Percentiles rank a stretch among this genome's conserved stretches.
Conservation (phyloP, 1,140 invertebrate species). For the Drosophila insularis region DNA sequence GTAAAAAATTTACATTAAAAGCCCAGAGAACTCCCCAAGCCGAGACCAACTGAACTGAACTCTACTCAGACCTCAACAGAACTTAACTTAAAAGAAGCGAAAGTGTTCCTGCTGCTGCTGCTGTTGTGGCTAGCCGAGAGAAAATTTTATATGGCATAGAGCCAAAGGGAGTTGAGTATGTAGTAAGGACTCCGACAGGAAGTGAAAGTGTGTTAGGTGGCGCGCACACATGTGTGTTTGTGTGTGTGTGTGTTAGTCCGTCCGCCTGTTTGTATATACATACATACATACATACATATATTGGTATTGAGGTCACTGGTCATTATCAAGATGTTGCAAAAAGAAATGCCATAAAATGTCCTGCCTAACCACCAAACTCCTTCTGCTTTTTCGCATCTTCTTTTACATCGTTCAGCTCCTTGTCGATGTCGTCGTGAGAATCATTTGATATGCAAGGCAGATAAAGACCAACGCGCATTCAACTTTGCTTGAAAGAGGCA, state of each 20-base stretch:
- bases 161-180: conserved; percentile 11
- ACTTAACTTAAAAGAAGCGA: conserved; percentile 39
- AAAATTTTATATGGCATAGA: conserved; percentile 29
- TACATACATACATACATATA: background rate
- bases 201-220: conserved; percentile 69
- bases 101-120: conserved; percentile 49
- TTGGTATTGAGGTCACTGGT: conserved; percentile 73
- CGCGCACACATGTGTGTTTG: background rate
- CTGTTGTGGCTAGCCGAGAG: conserved; percentile 35
- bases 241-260: background rate
- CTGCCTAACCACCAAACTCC: conserved; percentile 15
- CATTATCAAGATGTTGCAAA: conserved; percentile 77
- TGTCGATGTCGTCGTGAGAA: conserved; percentile 28
- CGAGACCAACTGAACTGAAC: conserved; percentile 2
- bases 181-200: conserved; percentile 35
- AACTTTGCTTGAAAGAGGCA: conserved; percentile 41
- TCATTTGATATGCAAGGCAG: conserved; percentile 77
- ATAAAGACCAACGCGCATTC: conserved; percentile 76
- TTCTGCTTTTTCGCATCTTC: conserved; percentile 13
- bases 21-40: conserved; percentile 32
- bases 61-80: too few relatives aligned
- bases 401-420: conserved; percentile 22
- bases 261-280: conserved; percentile 8
- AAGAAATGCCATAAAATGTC: conserved; percentile 70
- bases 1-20: conserved; percentile 78